phyloP scores from a whole-genome alignment of 2,888 invertebrate genomes.

The Lithophane leautieri region DNA sequence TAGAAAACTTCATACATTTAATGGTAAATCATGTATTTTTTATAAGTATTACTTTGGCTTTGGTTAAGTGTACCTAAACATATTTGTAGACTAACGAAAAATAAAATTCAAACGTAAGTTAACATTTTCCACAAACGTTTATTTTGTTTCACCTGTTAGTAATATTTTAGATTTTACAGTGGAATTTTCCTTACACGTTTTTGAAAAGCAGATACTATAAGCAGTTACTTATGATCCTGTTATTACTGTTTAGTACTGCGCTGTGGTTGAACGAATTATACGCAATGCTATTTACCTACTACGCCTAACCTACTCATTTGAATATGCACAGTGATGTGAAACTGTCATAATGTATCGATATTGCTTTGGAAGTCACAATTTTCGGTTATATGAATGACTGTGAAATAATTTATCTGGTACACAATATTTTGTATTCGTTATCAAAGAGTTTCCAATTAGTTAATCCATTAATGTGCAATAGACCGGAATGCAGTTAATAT shows the following conservation, averaged over 20 bases:
- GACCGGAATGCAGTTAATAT: constrained; percentile 73
- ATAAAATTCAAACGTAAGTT: background rate
- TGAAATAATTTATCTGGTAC: background rate
- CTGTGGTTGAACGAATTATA: constrained; percentile 67
- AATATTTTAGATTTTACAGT: background rate
- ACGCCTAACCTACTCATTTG: constrained; percentile 85
- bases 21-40: background rate
- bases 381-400: background rate
- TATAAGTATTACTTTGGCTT: background rate
- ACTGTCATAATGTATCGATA: constrained; percentile 61
- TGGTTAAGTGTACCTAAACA: background rate
- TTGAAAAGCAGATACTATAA: background rate
- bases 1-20: background rate
- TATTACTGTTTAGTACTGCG: constrained; percentile 16
- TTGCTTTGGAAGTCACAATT: background rate
- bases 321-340: constrained; percentile 77
- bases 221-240: background rate
- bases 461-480: constrained; percentile 74
- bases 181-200: background rate
- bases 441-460: constrained; percentile 71
- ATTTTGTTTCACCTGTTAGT: background rate
- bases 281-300: constrained; percentile 80
- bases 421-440: constrained; percentile 18
- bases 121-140: background rate
- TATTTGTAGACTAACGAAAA: too few species aligned